Conservation (phyloP, 1,140 invertebrate species). For the Pristionchus pacificus region DNA sequence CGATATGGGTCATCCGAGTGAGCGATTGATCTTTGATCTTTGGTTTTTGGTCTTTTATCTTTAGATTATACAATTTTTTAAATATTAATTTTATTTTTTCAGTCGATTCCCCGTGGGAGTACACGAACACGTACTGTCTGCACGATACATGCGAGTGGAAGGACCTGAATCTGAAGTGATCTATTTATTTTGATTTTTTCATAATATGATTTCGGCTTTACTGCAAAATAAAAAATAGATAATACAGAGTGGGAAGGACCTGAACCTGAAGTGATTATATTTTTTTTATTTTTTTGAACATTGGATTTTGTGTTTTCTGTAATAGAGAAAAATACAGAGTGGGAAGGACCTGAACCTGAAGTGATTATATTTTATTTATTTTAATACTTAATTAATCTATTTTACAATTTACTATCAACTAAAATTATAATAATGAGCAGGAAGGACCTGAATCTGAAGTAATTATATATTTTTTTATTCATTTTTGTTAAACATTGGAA, state of each 20-base stretch:
- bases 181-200: too few species aligned
- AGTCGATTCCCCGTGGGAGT: conserved; percentile 76
- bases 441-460: conserved; percentile 1
- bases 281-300: conserved; percentile 10
- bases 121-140: conserved; percentile 81
- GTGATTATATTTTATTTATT: conserved; percentile 9
- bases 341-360: neutral
- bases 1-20: conserved; percentile 84
- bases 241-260: neutral
- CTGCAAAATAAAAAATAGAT: conserved; percentile 17
- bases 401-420: conserved; percentile 21
- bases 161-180: conserved; percentile 87
- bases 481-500: conserved; percentile 16
- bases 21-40: conserved; percentile 16
- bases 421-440: neutral
- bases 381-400: too few species aligned
- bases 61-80: conserved; percentile 4
- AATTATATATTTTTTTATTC: conserved; percentile 2
- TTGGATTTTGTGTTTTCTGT: conserved; percentile 24
- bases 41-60: neutral
- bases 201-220: too few species aligned
- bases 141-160: conserved; percentile 86
- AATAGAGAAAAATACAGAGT: conserved; percentile 12
- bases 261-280: conserved; percentile 9
- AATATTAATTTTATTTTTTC: conserved; percentile 50